Conservation (phyloP, 1,140 invertebrate genomes). For the Eurosta solidaginis region DNA sequence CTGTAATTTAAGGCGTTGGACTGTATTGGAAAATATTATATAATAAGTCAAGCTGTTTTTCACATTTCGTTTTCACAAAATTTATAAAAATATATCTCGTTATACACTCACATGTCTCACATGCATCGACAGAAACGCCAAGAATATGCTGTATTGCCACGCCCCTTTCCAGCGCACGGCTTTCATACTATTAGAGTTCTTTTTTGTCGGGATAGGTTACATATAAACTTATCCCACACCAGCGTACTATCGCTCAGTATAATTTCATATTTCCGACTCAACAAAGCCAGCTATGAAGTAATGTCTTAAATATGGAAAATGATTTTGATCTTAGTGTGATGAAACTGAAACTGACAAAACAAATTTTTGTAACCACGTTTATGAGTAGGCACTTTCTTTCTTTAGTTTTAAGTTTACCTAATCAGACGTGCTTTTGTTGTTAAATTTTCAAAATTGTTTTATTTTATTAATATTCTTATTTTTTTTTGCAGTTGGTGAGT, state of each 20-base stretch:
- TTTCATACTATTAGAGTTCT: constrained; percentile 24
- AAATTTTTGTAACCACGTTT: background rate
- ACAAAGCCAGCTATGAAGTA: background rate
- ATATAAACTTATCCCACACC: background rate
- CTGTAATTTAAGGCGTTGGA: background rate
- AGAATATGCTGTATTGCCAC: background rate
- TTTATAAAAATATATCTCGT: background rate
- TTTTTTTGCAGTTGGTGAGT: background rate
- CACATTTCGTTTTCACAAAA: background rate
- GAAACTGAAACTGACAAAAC: background rate
- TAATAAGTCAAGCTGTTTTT: background rate
- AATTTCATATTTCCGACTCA: constrained; percentile 17
- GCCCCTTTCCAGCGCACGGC: background rate
- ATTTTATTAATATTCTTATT: background rate
- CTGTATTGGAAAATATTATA: background rate
- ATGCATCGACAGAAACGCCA: background rate
- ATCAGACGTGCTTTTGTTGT: background rate
- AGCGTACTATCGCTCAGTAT: background rate
- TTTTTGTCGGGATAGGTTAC: background rate
- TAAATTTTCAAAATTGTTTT: background rate
- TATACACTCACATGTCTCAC: constrained; percentile 16
- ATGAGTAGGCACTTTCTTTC: background rate
- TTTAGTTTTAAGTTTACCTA: background rate
- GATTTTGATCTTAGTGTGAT: background rate
- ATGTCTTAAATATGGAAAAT: constrained; percentile 8